Conservation (phyloP, 92 coral and sea anemone species). For the Epizoanthus scotinus region DNA sequence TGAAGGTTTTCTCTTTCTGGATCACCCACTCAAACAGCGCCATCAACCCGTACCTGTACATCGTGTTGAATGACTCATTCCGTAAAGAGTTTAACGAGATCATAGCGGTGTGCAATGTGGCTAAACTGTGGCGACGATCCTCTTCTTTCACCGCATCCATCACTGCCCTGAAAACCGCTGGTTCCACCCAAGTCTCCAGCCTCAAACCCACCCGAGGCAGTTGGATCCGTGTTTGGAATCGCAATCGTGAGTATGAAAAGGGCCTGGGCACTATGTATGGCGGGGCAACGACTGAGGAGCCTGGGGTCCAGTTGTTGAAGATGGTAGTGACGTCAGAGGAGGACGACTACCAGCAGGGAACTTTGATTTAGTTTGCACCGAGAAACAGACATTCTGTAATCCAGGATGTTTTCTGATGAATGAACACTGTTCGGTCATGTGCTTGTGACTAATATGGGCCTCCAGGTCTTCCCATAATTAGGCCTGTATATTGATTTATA, state of each 20-base stretch:
- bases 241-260: constrained; percentile 24
- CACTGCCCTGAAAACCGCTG: constrained; percentile 23
- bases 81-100: constrained; percentile 41
- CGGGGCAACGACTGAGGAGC: constrained; percentile 18
- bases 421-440: too few species aligned
- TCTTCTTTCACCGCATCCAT: constrained; percentile 11
- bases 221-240: neutral
- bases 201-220: constrained; percentile 10
- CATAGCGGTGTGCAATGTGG: constrained; percentile 4
- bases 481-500: too few species aligned
- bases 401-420: too few species aligned
- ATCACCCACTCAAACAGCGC: constrained; percentile 49
- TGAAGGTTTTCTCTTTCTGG: constrained; percentile 27
- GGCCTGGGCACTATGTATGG: constrained; percentile 11
- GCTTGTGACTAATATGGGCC: too few species aligned
- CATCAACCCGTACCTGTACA: constrained; percentile 47
- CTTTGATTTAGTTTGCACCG: neutral
- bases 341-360: neutral
- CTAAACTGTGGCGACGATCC: constrained; percentile 29
- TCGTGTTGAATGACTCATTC: constrained; percentile 40
- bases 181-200: constrained; percentile 9
- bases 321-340: constrained; percentile 17
- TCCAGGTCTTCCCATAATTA: too few species aligned
- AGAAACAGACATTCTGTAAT: too few species aligned
- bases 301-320: constrained; percentile 23